These are phyloP conservation scores for Drosophila kanapiae DNA, from an alignment of 1,140 invertebrate genomes.

Conservation along the genomic window DNA sequence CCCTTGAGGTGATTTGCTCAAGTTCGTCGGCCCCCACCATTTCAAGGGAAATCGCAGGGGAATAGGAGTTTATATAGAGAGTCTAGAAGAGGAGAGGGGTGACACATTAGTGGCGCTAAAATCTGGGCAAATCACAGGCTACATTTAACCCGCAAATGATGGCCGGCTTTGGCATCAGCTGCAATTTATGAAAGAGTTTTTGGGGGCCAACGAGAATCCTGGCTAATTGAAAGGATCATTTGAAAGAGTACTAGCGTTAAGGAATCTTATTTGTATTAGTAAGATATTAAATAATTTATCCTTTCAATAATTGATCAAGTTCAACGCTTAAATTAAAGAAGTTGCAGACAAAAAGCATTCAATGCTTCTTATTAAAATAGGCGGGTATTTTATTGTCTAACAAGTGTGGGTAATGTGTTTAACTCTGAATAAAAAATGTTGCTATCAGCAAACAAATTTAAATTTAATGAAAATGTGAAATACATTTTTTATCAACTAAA, in stretches of 20 bases:
- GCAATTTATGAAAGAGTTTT: slow-evolving; percentile 57
- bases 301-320: no score
- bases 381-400: neutral
- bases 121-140: slow-evolving; percentile 78
- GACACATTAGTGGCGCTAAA: slow-evolving; percentile 52
- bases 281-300: no score
- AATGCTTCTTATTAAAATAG: neutral
- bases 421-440: neutral
- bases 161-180: slow-evolving; percentile 63
- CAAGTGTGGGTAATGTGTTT: neutral
- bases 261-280: no score
- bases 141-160: slow-evolving; percentile 77
- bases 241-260: no score
- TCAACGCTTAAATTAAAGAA: no score
- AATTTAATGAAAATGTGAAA: neutral
- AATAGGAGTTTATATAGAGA: slow-evolving; percentile 21
- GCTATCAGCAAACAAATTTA: neutral
- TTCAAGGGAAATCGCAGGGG: slow-evolving; percentile 22
- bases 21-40: slow-evolving; percentile 47
- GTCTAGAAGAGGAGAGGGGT: neutral
- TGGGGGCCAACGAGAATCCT: neutral
- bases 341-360: no score
- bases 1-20: slow-evolving; percentile 77
- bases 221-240: slow-evolving; percentile 14
- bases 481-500: neutral